These are phyloP conservation scores for Mergus octosetaceus DNA, from an alignment of 2,797 vertebrate species.

Conservation along the genomic window DNA sequence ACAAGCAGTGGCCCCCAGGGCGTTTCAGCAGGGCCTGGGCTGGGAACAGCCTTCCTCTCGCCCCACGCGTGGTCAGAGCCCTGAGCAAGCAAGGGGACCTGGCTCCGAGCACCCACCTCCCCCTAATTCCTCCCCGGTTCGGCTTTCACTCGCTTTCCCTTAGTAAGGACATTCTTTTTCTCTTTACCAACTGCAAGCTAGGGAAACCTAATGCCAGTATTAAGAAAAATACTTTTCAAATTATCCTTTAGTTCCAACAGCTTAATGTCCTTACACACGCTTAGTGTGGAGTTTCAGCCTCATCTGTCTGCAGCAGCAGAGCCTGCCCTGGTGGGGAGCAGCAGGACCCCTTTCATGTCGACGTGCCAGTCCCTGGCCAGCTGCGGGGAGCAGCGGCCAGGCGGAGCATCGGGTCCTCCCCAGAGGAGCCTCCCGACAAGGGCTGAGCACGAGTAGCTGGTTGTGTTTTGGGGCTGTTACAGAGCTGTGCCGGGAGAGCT, in stretches of 20 bases:
- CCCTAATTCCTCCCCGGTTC: constrained; percentile 42
- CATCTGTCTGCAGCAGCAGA: not conserved
- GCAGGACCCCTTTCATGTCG: not conserved
- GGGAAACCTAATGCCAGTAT: constrained; percentile 70
- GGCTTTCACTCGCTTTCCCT: constrained; percentile 57
- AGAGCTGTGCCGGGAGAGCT: not conserved
- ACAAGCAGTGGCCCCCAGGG: not conserved
- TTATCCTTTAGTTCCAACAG: constrained; percentile 76
- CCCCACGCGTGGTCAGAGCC: not conserved
- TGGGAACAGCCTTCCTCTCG: not conserved
- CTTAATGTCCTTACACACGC: constrained; percentile 69
- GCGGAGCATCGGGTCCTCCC: not conserved
- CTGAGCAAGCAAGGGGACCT: not conserved
- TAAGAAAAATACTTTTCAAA: constrained; percentile 74
- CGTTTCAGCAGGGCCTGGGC: not conserved
- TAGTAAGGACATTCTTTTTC: constrained; percentile 64
- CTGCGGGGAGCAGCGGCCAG: not conserved
- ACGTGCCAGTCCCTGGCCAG: not conserved
- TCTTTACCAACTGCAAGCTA: constrained; percentile 59
- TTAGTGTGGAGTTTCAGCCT: constrained; percentile 68
- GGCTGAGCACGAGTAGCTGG: not conserved
- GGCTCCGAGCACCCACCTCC: not conserved
- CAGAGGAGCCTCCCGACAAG: not conserved
- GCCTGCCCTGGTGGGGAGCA: not conserved
- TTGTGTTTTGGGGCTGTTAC: not conserved